Evolutionary conservation across 2,797 vertebrate genomes (phyloP).

Genomic region (Tiaroga cobitis): DNA sequence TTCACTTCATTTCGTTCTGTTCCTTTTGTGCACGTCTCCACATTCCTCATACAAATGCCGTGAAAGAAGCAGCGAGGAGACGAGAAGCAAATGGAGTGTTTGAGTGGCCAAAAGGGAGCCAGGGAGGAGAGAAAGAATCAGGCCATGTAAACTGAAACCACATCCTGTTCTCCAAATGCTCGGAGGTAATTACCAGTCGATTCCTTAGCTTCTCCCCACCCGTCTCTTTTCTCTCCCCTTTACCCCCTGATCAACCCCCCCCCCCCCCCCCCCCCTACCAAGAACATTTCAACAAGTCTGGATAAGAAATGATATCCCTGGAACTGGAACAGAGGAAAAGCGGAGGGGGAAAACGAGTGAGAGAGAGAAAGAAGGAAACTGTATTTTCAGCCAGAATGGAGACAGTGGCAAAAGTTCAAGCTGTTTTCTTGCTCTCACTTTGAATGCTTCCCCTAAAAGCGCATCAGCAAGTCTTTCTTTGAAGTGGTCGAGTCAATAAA

Average conservation of each 20-base stretch:
- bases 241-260: constrained; percentile 14
- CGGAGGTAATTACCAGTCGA: constrained; percentile 54
- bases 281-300: constrained; percentile 68
- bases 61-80: constrained; percentile 16
- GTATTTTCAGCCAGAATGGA: constrained; percentile 28
- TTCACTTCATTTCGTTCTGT: neutral
- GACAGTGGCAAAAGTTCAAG: constrained; percentile 49
- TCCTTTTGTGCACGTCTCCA: constrained; percentile 19
- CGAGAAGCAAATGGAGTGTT: constrained; percentile 35
- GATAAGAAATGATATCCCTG: constrained; percentile 65
- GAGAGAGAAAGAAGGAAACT: constrained; percentile 15
- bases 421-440: constrained; percentile 22
- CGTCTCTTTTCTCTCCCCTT: constrained; percentile 34
- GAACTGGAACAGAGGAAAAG: constrained; percentile 64
- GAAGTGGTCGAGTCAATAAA: constrained; percentile 55
- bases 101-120: constrained; percentile 36
- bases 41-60: constrained; percentile 33
- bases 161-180: constrained; percentile 54
- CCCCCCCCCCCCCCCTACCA: constrained; percentile 17
- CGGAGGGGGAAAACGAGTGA: neutral
- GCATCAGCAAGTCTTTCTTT: constrained; percentile 41
- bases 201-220: constrained; percentile 40
- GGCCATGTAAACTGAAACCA: constrained; percentile 55
- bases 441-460: constrained; percentile 39
- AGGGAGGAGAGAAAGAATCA: constrained; percentile 36